phyloP scores from a whole-genome alignment of 2,888 invertebrate species.

The Trissolcus japonicus region DNA sequence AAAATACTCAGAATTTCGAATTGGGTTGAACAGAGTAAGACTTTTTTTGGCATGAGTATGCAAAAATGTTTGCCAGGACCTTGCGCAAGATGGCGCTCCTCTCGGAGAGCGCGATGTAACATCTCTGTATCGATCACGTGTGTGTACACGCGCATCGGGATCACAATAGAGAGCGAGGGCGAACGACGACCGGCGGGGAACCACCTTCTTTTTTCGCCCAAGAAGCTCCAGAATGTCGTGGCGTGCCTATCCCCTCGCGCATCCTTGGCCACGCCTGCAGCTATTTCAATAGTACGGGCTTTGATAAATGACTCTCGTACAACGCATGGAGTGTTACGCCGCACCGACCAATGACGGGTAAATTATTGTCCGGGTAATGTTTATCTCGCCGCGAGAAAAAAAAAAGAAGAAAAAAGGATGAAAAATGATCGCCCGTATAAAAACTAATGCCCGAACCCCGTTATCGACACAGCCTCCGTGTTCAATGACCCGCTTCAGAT shows the following conservation, averaged over 20 bases:
- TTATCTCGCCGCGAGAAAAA: conserved; percentile 16
- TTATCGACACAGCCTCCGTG: conserved; percentile 16
- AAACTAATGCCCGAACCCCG: conserved; percentile 10
- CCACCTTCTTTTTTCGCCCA: conserved; percentile 55
- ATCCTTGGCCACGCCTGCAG: conserved; percentile 59
- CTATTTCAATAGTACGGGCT: conserved; percentile 54
- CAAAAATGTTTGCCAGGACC: no score
- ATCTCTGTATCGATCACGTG: background rate
- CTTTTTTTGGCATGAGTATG: no score
- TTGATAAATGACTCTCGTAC: conserved; percentile 54
- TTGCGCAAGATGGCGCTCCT: no score
- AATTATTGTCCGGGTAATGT: conserved; percentile 42
- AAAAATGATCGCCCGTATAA: conserved; percentile 25
- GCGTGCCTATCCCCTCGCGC: conserved; percentile 56
- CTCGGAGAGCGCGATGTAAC: no score
- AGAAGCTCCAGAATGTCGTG: conserved; percentile 55
- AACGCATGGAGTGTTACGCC: conserved; percentile 35
- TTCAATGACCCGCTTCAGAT: background rate
- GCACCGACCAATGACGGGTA: conserved; percentile 41
- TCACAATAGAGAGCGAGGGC: conserved; percentile 43
- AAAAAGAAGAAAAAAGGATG: conserved; percentile 1
- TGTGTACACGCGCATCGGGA: conserved; percentile 48
- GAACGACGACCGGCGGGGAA: conserved; percentile 43
- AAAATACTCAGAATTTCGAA: no score
- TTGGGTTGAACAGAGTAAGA: no score